These are phyloP conservation scores for Mesaphorura yosii DNA, from an alignment of 1,140 invertebrate genomes.

Conservation along the genomic window DNA sequence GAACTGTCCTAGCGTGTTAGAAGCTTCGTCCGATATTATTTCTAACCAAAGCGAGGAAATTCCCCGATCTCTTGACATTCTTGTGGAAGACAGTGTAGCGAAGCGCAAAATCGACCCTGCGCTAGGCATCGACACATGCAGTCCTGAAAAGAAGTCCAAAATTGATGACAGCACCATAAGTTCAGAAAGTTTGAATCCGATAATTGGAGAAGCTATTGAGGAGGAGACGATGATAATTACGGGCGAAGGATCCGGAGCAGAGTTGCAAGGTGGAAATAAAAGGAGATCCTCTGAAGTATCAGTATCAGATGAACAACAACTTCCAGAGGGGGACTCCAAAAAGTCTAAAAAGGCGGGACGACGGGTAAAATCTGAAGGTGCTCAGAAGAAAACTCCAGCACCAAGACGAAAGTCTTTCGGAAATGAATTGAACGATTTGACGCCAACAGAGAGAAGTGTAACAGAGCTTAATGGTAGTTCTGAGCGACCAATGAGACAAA, in stretches of 20 bases:
- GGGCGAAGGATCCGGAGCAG: conserved; percentile 57
- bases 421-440: neutral
- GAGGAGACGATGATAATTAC: conserved; percentile 57
- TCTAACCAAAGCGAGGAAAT: no score
- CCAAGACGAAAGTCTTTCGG: conserved; percentile 30
- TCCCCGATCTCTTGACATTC: neutral
- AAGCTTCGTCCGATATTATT: no score
- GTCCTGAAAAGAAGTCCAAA: conserved; percentile 9
- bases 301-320: neutral
- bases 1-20: no score
- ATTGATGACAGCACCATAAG: conserved; percentile 1
- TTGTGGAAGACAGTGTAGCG: neutral
- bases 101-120: neutral
- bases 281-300: neutral
- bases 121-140: no score
- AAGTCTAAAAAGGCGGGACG: conserved; percentile 15
- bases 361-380: conserved; percentile 12
- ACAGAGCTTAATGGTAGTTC: neutral
- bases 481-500: conserved; percentile 51
- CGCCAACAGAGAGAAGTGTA: neutral
- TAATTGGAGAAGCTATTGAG: conserved; percentile 55
- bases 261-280: conserved; percentile 58
- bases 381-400: conserved; percentile 19
- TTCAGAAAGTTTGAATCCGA: conserved; percentile 29
- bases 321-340: conserved; percentile 25